phyloP scores from a whole-genome alignment of 2,797 vertebrate genomes.

The Poeciliopsis infans region DNA sequence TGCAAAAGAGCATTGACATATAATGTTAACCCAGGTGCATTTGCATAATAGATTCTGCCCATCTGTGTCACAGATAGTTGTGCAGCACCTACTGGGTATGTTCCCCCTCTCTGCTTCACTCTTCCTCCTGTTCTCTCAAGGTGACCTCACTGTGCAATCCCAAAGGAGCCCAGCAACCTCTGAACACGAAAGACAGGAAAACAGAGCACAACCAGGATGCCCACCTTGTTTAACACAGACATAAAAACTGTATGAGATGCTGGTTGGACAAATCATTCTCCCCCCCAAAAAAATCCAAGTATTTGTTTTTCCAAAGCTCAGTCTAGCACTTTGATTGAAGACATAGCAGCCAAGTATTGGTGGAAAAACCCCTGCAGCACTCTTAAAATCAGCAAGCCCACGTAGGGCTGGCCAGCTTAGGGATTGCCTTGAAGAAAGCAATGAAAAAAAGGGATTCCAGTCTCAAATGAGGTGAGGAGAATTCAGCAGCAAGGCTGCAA shows the following conservation, averaged over 20 bases:
- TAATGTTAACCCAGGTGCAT: slow-evolving; percentile 40
- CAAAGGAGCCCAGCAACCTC: slow-evolving; percentile 49
- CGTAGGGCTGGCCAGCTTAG: slow-evolving; percentile 50
- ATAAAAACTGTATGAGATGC: slow-evolving; percentile 34
- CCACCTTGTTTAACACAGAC: slow-evolving; percentile 35
- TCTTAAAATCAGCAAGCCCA: slow-evolving; percentile 51
- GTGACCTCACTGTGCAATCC: slow-evolving; percentile 69
- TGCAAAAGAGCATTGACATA: slow-evolving; percentile 30
- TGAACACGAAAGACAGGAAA: slow-evolving; percentile 34
- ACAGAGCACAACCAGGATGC: slow-evolving; percentile 27
- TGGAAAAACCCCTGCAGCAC: slow-evolving; percentile 72
- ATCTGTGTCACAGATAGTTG: slow-evolving; percentile 63
- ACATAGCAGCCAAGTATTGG: slow-evolving; percentile 65
- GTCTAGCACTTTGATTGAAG: slow-evolving; percentile 54
- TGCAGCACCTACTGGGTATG: slow-evolving; percentile 66
- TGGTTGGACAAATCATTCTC: slow-evolving; percentile 43
- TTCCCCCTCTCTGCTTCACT: slow-evolving; percentile 51
- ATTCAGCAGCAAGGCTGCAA: slow-evolving; percentile 70
- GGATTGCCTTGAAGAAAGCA: slow-evolving; percentile 71
- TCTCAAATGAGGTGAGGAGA: slow-evolving; percentile 64
- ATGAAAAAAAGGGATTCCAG: slow-evolving; percentile 66
- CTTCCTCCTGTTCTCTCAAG: slow-evolving; percentile 64
- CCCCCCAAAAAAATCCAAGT: slow-evolving; percentile 52
- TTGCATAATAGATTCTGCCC: slow-evolving; percentile 69
- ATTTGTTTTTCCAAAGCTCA: slow-evolving; percentile 52